Percentiles rank a stretch among this genome's conserved stretches.
Evolutionary conservation across 2,113 vertebrate species (phyloP).

Genomic region (Anser brachyrhynchus): DNA sequence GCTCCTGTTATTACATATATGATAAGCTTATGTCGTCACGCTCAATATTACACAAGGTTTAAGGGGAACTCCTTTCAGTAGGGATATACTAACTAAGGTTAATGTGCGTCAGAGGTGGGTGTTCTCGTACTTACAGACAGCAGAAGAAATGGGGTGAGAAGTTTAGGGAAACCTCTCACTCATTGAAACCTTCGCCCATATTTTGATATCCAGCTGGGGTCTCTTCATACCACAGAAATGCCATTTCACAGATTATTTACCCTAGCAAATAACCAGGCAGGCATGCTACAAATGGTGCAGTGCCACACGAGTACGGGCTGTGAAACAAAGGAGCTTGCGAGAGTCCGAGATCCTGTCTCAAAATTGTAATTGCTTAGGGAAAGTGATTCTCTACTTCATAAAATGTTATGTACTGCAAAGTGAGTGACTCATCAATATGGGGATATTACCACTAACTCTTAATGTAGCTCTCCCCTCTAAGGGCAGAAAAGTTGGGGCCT

Average conservation of each 20-base stretch:
- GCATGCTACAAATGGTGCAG: conserved; percentile 1
- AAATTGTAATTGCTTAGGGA: conserved; percentile 80
- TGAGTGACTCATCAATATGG: conserved; percentile 71
- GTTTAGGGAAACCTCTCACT: not conserved
- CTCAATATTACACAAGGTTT: not conserved
- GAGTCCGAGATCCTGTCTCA: conserved; percentile 66
- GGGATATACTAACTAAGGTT: not conserved
- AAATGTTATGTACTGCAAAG: conserved; percentile 76
- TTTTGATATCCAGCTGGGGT: conserved; percentile 1
- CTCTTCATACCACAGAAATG: conserved; percentile 57
- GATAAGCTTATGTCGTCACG: not conserved
- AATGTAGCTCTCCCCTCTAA: conserved; percentile 35
- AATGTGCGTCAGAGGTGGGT: not conserved
- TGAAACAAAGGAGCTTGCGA: conserved; percentile 56
- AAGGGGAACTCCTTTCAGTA: not conserved
- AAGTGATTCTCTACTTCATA: conserved; percentile 78
- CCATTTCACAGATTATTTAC: conserved; percentile 58
- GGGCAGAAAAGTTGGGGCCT: conserved; percentile 38
- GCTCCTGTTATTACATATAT: rapidly evolving
- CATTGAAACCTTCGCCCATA: not conserved
- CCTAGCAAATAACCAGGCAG: conserved; percentile 60
- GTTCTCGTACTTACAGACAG: not conserved
- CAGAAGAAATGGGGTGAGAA: conserved; percentile 9
- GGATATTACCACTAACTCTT: conserved; percentile 66
- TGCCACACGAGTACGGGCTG: conserved; percentile 19